phyloP scores from a whole-genome alignment of 2,113 vertebrate genomes.

The Protobothrops mucrosquamatus region DNA sequence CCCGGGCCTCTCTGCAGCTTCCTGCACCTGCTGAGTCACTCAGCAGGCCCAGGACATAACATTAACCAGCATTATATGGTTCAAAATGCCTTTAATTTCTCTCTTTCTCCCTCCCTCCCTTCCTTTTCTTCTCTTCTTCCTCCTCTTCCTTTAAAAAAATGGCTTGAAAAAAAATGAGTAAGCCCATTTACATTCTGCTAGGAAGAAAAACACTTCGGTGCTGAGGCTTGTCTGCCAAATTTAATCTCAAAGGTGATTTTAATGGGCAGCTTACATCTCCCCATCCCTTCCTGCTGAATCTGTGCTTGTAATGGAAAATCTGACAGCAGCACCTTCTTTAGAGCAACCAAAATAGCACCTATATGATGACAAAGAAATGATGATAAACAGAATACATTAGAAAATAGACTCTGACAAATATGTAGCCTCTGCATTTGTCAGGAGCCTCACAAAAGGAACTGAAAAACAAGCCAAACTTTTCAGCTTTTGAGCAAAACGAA shows the following conservation, averaged over 20 bases:
- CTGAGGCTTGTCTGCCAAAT: constrained; percentile 39
- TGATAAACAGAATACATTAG: constrained; percentile 66
- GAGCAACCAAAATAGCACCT: constrained; percentile 48
- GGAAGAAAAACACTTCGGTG: constrained; percentile 51
- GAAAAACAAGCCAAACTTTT: constrained; percentile 51
- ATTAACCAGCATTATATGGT: not conserved
- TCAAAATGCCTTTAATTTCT: constrained; percentile 46
- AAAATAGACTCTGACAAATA: constrained; percentile 60
- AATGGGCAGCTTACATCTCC: constrained; percentile 40
- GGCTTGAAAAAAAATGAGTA: constrained; percentile 40
- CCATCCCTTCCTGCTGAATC: constrained; percentile 40
- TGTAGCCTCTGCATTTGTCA: constrained; percentile 60
- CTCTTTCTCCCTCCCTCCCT: constrained; percentile 12
- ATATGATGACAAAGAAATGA: constrained; percentile 64
- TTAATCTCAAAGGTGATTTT: constrained; percentile 50
- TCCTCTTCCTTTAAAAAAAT: not conserved
- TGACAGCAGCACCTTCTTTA: constrained; percentile 60
- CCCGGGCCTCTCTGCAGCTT: too few species aligned
- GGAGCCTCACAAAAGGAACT: constrained; percentile 45
- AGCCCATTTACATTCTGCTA: constrained; percentile 45
- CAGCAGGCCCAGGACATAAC: too few species aligned
- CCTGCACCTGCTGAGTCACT: too few species aligned
- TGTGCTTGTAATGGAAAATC: constrained; percentile 62
- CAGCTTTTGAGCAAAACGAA: constrained; percentile 55
- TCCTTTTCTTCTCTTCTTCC: constrained; percentile 30